phyloP scores from a whole-genome alignment of 2,797 vertebrate species.

The Lophius americanus region DNA sequence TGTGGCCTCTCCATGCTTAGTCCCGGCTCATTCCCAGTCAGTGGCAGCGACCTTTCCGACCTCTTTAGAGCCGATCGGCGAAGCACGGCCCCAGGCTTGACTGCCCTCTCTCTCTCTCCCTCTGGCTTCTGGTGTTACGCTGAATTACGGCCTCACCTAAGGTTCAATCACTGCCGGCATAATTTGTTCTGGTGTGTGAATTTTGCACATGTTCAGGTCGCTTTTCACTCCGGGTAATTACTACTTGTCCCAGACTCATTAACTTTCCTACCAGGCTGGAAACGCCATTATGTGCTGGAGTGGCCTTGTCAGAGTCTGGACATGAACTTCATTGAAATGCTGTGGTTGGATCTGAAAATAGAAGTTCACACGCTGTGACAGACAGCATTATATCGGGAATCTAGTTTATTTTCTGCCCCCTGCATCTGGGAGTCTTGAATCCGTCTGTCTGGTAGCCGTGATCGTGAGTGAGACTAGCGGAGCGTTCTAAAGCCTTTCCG shows the following conservation, averaged over 20 bases:
- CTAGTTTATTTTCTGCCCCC: too few species aligned
- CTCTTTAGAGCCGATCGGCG: conserved; percentile 57
- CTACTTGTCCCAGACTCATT: background rate
- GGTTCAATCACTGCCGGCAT: too few species aligned
- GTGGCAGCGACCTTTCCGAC: conserved; percentile 56
- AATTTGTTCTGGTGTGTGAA: background rate
- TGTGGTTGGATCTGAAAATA: too few species aligned
- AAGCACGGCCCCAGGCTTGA: conserved; percentile 32
- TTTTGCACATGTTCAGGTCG: background rate
- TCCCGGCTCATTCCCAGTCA: conserved; percentile 53
- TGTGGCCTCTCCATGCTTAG: conserved; percentile 49
- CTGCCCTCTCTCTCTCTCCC: conserved; percentile 19
- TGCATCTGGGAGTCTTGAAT: too few species aligned
- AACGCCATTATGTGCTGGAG: too few species aligned
- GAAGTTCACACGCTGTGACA: too few species aligned
- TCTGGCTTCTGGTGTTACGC: conserved; percentile 44
- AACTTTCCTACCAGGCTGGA: background rate
- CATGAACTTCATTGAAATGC: too few species aligned
- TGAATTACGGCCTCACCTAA: conserved; percentile 19
- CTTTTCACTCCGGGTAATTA: background rate
- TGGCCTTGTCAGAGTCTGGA: too few species aligned
- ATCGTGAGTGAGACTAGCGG: too few species aligned
- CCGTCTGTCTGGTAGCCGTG: too few species aligned
- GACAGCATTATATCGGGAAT: too few species aligned
- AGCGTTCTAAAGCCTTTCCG: too few species aligned